phyloP scores from a whole-genome alignment of 2,797 vertebrate species.

The Xerus rutilus region DNA sequence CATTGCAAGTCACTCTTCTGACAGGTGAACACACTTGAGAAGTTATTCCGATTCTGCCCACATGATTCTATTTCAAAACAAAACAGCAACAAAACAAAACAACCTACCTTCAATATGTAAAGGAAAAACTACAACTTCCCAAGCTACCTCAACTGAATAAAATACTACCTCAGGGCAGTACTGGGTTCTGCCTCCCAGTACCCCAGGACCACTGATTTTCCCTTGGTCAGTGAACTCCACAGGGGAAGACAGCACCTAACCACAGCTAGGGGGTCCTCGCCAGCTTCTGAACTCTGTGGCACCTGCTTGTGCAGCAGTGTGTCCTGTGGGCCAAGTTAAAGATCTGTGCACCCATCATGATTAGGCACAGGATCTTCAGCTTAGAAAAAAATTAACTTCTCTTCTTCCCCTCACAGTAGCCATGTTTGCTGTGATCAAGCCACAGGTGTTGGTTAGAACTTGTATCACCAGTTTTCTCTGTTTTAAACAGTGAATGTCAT shows the following conservation, averaged over 20 bases:
- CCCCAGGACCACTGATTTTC: not conserved
- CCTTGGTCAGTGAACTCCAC: not conserved
- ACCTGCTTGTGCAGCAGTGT: not conserved
- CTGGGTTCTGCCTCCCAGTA: not conserved
- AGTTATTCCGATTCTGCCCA: conserved; percentile 25
- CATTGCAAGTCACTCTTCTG: not conserved
- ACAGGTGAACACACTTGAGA: conserved; percentile 62
- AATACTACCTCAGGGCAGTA: not conserved
- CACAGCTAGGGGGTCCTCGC: not conserved
- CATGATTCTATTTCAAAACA: not conserved
- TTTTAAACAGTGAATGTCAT: not conserved
- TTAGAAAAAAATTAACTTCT: not conserved
- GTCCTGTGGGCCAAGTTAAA: not conserved
- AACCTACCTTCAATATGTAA: not conserved
- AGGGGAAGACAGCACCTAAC: not conserved
- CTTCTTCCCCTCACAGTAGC: not conserved
- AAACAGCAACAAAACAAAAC: not conserved
- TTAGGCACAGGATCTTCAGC: not conserved
- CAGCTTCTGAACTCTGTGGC: not conserved
- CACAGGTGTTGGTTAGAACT: conserved; percentile 64
- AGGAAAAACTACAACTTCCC: conserved; percentile 1
- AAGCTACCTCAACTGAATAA: not conserved
- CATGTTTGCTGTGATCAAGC: not conserved
- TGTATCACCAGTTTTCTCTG: not conserved
- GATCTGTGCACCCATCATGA: not conserved